These are phyloP conservation scores for Tretioscincus oriximinensis DNA, from an alignment of 2,113 vertebrate species.

Conservation along the genomic window DNA sequence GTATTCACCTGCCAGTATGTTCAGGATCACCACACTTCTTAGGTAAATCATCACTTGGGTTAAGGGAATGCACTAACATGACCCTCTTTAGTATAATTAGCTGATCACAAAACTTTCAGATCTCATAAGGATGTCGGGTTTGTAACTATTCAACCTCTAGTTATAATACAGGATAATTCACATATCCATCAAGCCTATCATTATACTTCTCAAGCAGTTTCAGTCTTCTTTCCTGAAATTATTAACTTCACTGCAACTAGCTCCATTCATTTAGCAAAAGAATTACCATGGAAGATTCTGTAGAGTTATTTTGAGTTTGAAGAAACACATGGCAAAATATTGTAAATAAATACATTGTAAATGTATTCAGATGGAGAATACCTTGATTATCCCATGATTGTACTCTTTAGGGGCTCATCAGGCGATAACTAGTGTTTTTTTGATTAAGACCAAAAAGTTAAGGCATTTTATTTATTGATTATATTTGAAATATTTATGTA, in stretches of 20 bases:
- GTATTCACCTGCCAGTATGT: slow-evolving; percentile 21
- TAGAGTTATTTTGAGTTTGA: not conserved
- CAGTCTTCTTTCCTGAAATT: slow-evolving; percentile 21
- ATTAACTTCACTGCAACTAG: slow-evolving; percentile 27
- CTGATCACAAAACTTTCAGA: slow-evolving; percentile 36
- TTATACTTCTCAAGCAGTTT: slow-evolving; percentile 38
- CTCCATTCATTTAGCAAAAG: slow-evolving; percentile 6
- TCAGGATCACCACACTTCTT: slow-evolving; percentile 38
- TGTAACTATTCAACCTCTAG: slow-evolving; percentile 35
- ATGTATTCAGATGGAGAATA: not conserved
- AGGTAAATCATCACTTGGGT: slow-evolving; percentile 43
- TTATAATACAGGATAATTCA: slow-evolving; percentile 41
- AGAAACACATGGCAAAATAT: not conserved
- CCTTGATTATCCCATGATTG: not conserved
- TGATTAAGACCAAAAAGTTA: too few species aligned
- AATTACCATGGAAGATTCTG: not conserved
- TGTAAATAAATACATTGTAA: not conserved
- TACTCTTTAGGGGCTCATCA: not conserved
- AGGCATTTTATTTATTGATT: too few species aligned
- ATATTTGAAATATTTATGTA: too few species aligned
- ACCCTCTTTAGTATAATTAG: slow-evolving; percentile 50
- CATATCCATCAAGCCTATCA: slow-evolving; percentile 31
- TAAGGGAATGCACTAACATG: slow-evolving; percentile 44
- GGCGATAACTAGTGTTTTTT: not conserved
- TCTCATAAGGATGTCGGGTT: slow-evolving; percentile 41